Evolutionary conservation across 2,113 vertebrate species (phyloP), one percentile per base, ranked within the genome.

Genomic region (Ictalurus furcatus): DNA sequence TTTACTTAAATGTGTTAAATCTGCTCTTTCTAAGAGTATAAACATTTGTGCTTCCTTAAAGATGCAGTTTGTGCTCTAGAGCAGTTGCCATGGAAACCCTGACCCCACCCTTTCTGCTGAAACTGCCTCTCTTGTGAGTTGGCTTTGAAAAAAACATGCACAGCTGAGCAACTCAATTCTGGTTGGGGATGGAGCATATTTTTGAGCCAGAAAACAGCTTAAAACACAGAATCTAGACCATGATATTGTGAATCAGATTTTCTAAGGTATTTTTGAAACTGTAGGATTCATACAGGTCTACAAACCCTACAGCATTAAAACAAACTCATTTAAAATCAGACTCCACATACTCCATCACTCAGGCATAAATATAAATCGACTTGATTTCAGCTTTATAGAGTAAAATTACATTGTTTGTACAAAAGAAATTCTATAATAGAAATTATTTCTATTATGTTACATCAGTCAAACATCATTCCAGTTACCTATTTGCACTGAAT

Each of bases 401-500:
- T 74, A 21, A 76, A 48, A 48, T 48, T 48, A 76, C 8, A 25
- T 25, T 44, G 73, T 76, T 76, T 25, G 2, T 37, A 14, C 34
- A 40, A 21, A 19, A 34, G 14, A 21, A 40, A 8, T 21, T 30
- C 7, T 56, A 19, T 56, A 56, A 59, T 7, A 56, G 28, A n/a
- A 30, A 19, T 48, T 58, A 56, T 48, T 78, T 48, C 8, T 23
- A 76, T 76, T n/a, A 54, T 52, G 59, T 37, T 80, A 11, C 44
- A 79, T 52, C 14, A 30, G 52, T 6, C 19, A 61, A 3, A 12
- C 0, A 37, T 67, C 12, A 85, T 78, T 25, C 23, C 63, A 28
- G 17, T 34, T 61, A 52, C 6, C 19, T 40, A 67, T 85, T 85
- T 89, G 73, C 83, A 89, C 82, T 67, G n/a, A 82, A 25, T 82